A percentile compares a stretch with the other conserved stretches of the same genome.
Conservation (phyloP, 1,140 invertebrate genomes). For the Pectinophora gossypiella region DNA sequence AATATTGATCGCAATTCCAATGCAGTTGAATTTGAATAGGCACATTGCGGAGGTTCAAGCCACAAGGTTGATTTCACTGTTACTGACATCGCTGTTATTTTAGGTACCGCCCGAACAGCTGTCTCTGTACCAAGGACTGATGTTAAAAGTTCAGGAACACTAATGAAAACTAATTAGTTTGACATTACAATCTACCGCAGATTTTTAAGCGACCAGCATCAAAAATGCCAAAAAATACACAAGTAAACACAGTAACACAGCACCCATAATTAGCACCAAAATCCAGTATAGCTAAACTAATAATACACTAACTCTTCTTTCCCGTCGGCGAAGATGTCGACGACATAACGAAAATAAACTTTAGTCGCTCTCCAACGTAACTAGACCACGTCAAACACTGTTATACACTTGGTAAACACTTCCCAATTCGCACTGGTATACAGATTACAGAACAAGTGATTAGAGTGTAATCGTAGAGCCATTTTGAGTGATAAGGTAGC, state of each 20-base stretch:
- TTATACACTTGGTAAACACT: slow-evolving; percentile 52
- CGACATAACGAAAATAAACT: slow-evolving; percentile 56
- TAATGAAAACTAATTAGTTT: too few species aligned
- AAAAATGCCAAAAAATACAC: not conserved
- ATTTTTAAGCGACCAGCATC: too few species aligned
- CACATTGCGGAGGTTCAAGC: not conserved
- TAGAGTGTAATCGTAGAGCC: slow-evolving; percentile 56
- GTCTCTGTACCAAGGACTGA: too few species aligned
- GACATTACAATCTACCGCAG: too few species aligned
- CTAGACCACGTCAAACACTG: slow-evolving; percentile 46
- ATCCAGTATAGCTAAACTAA: slow-evolving; percentile 15
- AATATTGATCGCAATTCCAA: not conserved
- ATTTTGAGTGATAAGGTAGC: slow-evolving; percentile 67
- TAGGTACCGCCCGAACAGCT: too few species aligned
- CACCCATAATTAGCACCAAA: slow-evolving; percentile 8
- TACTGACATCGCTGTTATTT: too few species aligned
- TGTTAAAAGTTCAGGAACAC: too few species aligned
- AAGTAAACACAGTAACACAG: not conserved
- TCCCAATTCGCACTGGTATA: slow-evolving; percentile 37
- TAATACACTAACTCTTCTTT: slow-evolving; percentile 55
- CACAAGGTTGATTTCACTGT: too few species aligned
- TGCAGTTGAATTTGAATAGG: not conserved
- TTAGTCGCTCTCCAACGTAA: slow-evolving; percentile 21
- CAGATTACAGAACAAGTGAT: slow-evolving; percentile 26
- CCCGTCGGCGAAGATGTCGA: slow-evolving; percentile 44